Conservation (phyloP, 2,797 vertebrate species). For the Lagorchestes hirsutus region DNA sequence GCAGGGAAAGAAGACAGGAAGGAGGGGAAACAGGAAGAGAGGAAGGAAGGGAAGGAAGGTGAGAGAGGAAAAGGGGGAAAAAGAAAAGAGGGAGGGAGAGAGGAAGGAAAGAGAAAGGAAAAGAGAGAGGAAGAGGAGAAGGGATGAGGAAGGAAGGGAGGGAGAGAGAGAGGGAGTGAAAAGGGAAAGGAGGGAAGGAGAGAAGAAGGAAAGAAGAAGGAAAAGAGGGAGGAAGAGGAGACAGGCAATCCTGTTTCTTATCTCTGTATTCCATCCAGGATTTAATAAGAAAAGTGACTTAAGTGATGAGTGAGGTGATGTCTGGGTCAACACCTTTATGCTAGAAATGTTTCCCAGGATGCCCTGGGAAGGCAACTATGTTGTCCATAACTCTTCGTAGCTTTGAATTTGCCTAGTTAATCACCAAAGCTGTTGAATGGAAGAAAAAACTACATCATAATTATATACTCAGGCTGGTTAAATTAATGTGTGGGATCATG, state of each 20-base stretch:
- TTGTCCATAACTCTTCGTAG: rapidly evolving
- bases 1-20: background rate
- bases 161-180: too few species aligned
- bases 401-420: background rate
- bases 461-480: too few species aligned
- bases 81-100: too few species aligned
- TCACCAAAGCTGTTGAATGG: background rate
- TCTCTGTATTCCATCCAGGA: background rate
- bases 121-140: background rate
- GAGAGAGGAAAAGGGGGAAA: too few species aligned
- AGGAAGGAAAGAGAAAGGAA: background rate
- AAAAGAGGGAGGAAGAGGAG: background rate
- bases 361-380: rapidly evolving
- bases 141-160: too few species aligned
- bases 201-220: background rate
- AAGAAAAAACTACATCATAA: background rate
- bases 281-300: background rate
- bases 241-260: background rate
- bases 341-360: background rate
- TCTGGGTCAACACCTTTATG: background rate
- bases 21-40: too few species aligned
- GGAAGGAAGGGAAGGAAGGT: too few species aligned
- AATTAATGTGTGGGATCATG: background rate
- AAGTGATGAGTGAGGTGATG: background rate
- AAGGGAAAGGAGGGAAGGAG: too few species aligned